A percentile compares a stretch with the other conserved stretches of the same genome.
These are phyloP conservation scores for Philaenus spumarius DNA, from an alignment of 1,140 invertebrate species.

Conservation along the genomic window DNA sequence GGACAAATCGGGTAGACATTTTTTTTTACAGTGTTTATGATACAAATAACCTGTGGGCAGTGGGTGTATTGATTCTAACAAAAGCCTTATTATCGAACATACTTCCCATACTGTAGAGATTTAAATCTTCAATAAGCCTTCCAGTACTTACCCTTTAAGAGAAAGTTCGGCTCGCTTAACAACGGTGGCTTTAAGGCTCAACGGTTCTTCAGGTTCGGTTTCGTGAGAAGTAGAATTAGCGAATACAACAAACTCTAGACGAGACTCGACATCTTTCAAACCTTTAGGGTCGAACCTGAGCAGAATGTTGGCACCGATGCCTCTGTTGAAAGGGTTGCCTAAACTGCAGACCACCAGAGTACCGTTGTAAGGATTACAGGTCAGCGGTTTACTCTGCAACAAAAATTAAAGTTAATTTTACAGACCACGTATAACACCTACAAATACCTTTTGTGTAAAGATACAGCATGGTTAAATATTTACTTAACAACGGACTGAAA, in stretches of 20 bases:
- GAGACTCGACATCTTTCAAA: slow-evolving; percentile 58
- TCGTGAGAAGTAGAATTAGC: slow-evolving; percentile 84
- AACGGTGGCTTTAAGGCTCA: slow-evolving; percentile 55
- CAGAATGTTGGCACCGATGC: slow-evolving; percentile 49
- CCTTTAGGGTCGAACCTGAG: slow-evolving; percentile 74
- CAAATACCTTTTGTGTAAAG: no score
- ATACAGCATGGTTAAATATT: no score
- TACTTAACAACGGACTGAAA: no score
- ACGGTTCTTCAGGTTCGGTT: slow-evolving; percentile 47
- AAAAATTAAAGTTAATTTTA: no score
- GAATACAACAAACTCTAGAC: slow-evolving; percentile 63
- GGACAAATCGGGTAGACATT: no score
- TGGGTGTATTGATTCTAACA: no score
- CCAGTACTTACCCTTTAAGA: slow-evolving; percentile 71
- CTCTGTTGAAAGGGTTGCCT: slow-evolving; percentile 81
- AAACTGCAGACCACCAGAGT: slow-evolving; percentile 72
- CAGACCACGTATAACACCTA: no score
- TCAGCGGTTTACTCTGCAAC: slow-evolving; percentile 48
- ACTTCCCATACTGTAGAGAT: no score
- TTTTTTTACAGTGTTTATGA: no score
- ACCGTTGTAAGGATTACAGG: slow-evolving; percentile 64
- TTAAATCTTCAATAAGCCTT: no score
- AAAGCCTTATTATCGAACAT: no score
- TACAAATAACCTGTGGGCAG: no score
- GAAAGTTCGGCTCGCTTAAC: slow-evolving; percentile 75